Base-by-base conservation (phyloP, 2,888 invertebrate genomes). In the Microctonus brassicae region DNA sequence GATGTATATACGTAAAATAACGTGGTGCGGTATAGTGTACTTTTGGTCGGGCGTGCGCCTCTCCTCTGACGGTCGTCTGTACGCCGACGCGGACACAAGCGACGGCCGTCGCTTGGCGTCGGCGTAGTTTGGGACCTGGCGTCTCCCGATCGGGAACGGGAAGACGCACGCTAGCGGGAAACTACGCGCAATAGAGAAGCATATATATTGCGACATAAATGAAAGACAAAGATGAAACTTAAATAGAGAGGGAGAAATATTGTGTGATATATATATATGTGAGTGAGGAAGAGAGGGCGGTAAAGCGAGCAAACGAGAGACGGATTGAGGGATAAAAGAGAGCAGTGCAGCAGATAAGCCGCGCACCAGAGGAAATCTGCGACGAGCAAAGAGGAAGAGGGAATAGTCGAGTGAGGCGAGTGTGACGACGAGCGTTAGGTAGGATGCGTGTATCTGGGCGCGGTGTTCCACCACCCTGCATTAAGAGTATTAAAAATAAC, bases 381-480 rank as follows among this genome's bases (percentile, higher is more conserved):
- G 52, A 26, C 22, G 20, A 53, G 7, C 29, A 29, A 47, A 64
- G 64, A 47, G 20, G 17, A 47, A 52, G 55, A 65, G 52, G 66
- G 64, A 66, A 58, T 70, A 69, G 63, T 69, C 69, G 72, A 79
- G 84, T 81, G 81, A 79, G 79, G 79, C 83, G 83, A 84, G 86
- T 82, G 55, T 55, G 47, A 47, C 36, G 83, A 84, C 82, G 80
- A 83, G 85, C 81, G 84, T 83, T 83, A 81, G 86, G 80, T 86
- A 87, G 86, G 86, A 87, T 87, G 87, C 87, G 85, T 85, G 86
- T 85, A 83, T 84, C 81, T 86, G 86, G 85, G 86, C 83, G 86
- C 86, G 84, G 86, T 84, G 86, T 83, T 76, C 77, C 79, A 80
- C 82, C 85, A 82, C 83, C 84, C 82, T 80, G 76, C 76, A 69